Conservation (phyloP, 2,113 vertebrate genomes). For the Tretioscincus oriximinensis region DNA sequence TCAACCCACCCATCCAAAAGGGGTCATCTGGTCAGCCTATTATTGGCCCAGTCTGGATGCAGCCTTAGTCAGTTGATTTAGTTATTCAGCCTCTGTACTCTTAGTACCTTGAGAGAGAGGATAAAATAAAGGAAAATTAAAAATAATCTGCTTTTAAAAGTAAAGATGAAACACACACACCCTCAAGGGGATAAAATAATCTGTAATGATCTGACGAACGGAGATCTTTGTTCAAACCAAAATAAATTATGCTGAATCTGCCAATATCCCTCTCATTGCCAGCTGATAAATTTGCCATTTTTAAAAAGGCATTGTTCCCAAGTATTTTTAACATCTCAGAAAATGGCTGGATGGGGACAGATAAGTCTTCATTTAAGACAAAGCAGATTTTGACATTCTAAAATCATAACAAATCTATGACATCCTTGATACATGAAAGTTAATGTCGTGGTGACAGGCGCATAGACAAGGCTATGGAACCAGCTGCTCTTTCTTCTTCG, state of each 20-base stretch:
- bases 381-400: conserved; percentile 7
- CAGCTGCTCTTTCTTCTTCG: conserved; percentile 41
- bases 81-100: no score
- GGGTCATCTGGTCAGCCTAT: no score
- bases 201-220: background rate
- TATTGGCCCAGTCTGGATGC: no score
- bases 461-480: conserved; percentile 25
- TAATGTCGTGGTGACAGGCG: conserved; percentile 52
- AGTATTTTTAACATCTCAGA: conserved; percentile 17
- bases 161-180: no score
- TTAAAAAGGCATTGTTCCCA: conserved; percentile 26
- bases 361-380: conserved; percentile 18
- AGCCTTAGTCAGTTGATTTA: no score
- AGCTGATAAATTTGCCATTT: conserved; percentile 15
- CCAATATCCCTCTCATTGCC: background rate
- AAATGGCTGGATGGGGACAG: background rate
- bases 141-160: no score
- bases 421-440: conserved; percentile 42
- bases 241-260: background rate
- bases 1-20: no score
- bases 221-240: background rate
- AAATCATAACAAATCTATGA: conserved; percentile 32
- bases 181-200: background rate
- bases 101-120: no score
- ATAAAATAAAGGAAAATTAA: no score